phyloP scores from a whole-genome alignment of 64 coral and sea anemone genomes.

The Stichodactyla mertensii region DNA sequence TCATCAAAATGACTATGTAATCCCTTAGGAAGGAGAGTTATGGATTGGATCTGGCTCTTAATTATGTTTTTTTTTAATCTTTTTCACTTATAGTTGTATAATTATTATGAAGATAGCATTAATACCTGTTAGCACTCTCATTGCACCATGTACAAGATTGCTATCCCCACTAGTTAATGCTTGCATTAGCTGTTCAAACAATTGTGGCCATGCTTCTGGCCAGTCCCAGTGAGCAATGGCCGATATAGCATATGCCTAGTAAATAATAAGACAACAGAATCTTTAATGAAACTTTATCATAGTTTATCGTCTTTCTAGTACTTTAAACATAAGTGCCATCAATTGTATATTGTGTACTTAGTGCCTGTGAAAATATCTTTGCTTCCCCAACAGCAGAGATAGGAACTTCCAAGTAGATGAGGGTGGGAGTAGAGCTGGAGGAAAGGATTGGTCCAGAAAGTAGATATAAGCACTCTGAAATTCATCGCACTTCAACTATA shows the following conservation, averaged over 20 bases:
- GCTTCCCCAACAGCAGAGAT: too few relatives aligned
- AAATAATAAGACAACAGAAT: background rate
- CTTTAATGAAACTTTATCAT: background rate
- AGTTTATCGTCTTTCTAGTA: too few relatives aligned
- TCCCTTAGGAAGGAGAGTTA: too few relatives aligned
- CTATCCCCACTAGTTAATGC: conserved; percentile 83
- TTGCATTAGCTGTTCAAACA: conserved; percentile 87
- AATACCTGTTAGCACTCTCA: conserved; percentile 88
- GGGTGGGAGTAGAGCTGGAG: too few relatives aligned
- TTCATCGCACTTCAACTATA: background rate
- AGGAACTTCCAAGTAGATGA: too few relatives aligned
- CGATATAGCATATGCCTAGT: conserved; percentile 96
- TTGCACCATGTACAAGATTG: conserved; percentile 94
- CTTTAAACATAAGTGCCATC: background rate
- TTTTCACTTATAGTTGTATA: too few relatives aligned
- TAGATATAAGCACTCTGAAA: too few relatives aligned
- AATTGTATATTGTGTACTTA: background rate
- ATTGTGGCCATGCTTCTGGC: conserved; percentile 95
- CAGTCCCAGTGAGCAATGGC: conserved; percentile 98
- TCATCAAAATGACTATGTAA: too few relatives aligned
- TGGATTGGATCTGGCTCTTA: too few relatives aligned
- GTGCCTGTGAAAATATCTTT: too few relatives aligned
- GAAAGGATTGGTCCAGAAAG: too few relatives aligned
- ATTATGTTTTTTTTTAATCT: too few relatives aligned
- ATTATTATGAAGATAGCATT: background rate